Conservation (phyloP, 2,888 invertebrate genomes). For the Esperia sulphurella region DNA sequence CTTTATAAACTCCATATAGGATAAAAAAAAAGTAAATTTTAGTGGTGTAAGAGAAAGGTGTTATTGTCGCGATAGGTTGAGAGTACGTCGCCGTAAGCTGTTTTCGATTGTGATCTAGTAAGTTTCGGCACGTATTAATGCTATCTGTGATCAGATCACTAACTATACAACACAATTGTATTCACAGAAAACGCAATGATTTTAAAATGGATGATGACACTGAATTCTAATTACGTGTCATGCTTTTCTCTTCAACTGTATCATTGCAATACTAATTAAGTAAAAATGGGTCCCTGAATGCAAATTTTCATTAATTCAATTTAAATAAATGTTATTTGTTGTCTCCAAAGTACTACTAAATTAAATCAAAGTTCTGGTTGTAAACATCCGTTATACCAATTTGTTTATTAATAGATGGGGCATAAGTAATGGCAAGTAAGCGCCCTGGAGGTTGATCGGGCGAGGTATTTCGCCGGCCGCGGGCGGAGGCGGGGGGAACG, state of each 20-base stretch:
- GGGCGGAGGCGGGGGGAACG: constrained; percentile 66
- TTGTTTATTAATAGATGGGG: constrained; percentile 75
- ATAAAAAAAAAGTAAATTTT: constrained; percentile 25
- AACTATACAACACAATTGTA: not conserved
- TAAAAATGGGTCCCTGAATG: too few species aligned
- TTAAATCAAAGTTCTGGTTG: constrained; percentile 42
- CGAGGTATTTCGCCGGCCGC: constrained; percentile 64
- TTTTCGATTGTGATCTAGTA: constrained; percentile 53
- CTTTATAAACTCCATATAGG: constrained; percentile 1
- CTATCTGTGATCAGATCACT: constrained; percentile 1
- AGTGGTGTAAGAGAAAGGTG: constrained; percentile 34
- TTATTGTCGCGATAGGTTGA: constrained; percentile 46
- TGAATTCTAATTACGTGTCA: not conserved
- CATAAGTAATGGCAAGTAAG: constrained; percentile 76
- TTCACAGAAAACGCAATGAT: not conserved
- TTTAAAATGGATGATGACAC: too few species aligned
- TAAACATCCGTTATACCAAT: constrained; percentile 68
- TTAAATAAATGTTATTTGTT: not conserved
- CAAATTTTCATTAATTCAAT: too few species aligned
- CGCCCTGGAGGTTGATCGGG: constrained; percentile 58
- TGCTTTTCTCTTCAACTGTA: not conserved
- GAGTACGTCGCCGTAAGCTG: constrained; percentile 40
- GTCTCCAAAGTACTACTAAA: not conserved
- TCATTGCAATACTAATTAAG: not conserved
- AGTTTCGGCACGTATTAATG: constrained; percentile 26